Percentiles rank a stretch among this genome's conserved stretches.
These are phyloP conservation scores for Aphrophora alni DNA, from an alignment of 2,888 invertebrate species.

Conservation along the genomic window DNA sequence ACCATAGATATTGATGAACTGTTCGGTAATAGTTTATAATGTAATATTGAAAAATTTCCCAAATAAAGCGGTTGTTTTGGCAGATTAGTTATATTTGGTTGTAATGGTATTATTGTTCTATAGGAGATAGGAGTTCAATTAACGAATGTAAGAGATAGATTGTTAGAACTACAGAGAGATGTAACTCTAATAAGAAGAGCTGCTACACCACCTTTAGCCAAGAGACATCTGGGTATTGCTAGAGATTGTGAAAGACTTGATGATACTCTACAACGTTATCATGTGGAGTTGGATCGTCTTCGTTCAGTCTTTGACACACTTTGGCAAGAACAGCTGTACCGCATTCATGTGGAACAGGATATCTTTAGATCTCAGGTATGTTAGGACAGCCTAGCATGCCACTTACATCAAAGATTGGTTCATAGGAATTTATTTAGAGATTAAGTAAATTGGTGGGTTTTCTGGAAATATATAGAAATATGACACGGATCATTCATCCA, in stretches of 20 bases:
- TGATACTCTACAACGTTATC: constrained; percentile 65
- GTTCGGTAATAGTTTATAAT: too few species aligned
- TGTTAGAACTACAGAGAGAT: constrained; percentile 73
- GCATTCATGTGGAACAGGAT: constrained; percentile 74
- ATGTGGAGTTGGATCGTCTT: constrained; percentile 66
- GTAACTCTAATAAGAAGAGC: constrained; percentile 68
- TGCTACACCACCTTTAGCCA: constrained; percentile 58
- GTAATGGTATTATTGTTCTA: constrained; percentile 20
- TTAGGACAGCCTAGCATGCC: background rate
- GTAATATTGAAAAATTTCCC: too few species aligned
- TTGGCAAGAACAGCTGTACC: constrained; percentile 76
- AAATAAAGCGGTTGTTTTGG: too few species aligned
- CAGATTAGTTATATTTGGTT: too few species aligned
- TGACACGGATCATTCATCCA: too few species aligned
- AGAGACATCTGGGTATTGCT: constrained; percentile 51
- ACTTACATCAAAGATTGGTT: too few species aligned
- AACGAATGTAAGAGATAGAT: constrained; percentile 66
- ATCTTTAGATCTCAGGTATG: constrained; percentile 65
- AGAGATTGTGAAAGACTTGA: constrained; percentile 66
- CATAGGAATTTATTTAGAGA: too few species aligned
- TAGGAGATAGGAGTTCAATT: constrained; percentile 68
- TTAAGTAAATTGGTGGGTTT: too few species aligned
- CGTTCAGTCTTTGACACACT: constrained; percentile 66
- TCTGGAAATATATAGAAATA: too few species aligned
- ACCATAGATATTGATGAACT: too few species aligned